These are phyloP conservation scores for Trypoxylus dichotomus DNA, from an alignment of 1,140 invertebrate genomes.

Conservation along the genomic window DNA sequence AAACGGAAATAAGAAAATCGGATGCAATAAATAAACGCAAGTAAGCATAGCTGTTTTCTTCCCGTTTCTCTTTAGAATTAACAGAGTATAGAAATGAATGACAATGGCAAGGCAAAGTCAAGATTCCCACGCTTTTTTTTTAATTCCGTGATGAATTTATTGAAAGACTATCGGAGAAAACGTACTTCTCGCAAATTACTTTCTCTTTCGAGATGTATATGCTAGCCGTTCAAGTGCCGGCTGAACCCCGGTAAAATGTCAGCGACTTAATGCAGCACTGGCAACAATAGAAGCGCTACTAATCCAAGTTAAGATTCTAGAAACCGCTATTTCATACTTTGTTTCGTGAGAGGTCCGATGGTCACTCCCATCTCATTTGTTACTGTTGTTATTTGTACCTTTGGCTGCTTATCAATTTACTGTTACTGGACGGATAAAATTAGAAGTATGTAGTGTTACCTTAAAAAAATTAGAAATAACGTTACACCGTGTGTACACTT, in stretches of 20 bases:
- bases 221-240: neutral
- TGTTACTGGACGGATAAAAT: neutral
- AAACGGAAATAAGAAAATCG: neutral
- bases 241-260: neutral
- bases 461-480: neutral
- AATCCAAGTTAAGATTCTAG: neutral
- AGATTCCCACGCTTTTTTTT: constrained; percentile 15
- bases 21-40: neutral
- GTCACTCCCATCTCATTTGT: constrained; percentile 11
- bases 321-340: neutral
- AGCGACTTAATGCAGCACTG: neutral
- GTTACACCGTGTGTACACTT: neutral
- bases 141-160: neutral
- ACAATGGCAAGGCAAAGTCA: neutral
- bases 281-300: neutral
- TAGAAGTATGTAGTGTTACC: neutral
- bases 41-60: neutral
- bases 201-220: constrained; percentile 3
- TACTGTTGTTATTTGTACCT: constrained; percentile 14
- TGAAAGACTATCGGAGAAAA: constrained; percentile 6
- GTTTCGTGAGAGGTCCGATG: constrained; percentile 3
- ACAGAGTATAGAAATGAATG: neutral
- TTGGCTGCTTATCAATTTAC: neutral
- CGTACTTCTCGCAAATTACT: constrained; percentile 13
- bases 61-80: neutral